Evolutionary conservation across 2,888 invertebrate genomes (phyloP).

Genomic region (Thymelicus acteon): DNA sequence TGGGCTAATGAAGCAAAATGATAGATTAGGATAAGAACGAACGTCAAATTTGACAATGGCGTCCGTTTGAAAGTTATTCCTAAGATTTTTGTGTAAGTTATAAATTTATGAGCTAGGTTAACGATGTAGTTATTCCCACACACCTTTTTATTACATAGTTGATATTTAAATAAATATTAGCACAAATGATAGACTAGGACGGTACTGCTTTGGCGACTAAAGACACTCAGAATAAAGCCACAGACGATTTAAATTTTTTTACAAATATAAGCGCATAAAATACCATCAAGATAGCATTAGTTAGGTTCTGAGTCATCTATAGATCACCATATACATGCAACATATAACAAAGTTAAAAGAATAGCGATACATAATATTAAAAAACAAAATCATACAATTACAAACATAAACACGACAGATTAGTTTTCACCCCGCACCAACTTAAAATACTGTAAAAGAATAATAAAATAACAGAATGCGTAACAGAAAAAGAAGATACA

Average conservation of each 20-base stretch:
- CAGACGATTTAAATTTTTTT: not conserved
- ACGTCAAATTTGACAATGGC: conserved; percentile 32
- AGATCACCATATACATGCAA: conserved; percentile 14
- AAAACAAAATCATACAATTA: not conserved
- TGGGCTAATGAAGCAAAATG: not conserved
- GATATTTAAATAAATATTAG: conserved; percentile 33
- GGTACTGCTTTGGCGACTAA: conserved; percentile 28
- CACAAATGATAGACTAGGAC: conserved; percentile 46
- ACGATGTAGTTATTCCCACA: conserved; percentile 8
- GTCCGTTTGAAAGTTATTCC: conserved; percentile 7
- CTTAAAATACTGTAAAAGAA: not conserved
- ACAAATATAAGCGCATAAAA: too few relatives aligned
- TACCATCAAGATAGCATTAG: not conserved
- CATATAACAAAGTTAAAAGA: conserved; percentile 11
- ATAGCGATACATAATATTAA: conserved; percentile 17
- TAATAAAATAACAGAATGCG: not conserved
- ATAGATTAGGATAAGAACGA: conserved; percentile 8
- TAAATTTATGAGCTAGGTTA: not conserved
- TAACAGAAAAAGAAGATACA: too few relatives aligned
- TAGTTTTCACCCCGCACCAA: not conserved
- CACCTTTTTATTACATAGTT: conserved; percentile 2
- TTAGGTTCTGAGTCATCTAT: not conserved
- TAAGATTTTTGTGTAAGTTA: too few relatives aligned
- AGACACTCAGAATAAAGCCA: not conserved
- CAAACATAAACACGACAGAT: not conserved